phyloP scores from a whole-genome alignment of 2,888 invertebrate species.

The Campaea margaritaria region DNA sequence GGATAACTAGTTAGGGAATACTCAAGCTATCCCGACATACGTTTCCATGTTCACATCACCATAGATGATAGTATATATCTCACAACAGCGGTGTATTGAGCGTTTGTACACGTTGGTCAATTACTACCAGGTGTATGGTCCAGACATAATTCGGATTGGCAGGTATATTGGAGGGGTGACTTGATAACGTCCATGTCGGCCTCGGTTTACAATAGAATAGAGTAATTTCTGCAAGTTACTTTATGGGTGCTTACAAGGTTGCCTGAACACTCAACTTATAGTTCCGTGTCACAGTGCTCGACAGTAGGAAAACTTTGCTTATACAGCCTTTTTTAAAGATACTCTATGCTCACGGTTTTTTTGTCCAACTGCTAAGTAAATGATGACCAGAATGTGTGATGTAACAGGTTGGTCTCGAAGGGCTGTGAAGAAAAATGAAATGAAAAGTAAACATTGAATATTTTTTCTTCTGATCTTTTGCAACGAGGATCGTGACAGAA shows the following conservation, averaged over 20 bases:
- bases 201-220: constrained; percentile 46
- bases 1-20: too few species aligned
- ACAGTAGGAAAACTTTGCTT: background rate
- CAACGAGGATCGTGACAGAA: too few species aligned
- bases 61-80: background rate
- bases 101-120: background rate
- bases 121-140: constrained; percentile 4
- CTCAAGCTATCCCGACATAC: too few species aligned
- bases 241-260: constrained; percentile 49
- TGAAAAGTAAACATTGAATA: background rate
- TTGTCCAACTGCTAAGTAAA: too few species aligned
- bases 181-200: constrained; percentile 22
- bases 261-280: constrained; percentile 41
- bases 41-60: background rate
- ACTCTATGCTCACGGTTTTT: background rate
- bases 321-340: background rate
- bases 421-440: background rate
- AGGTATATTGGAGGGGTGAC: constrained; percentile 19
- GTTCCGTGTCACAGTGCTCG: constrained; percentile 49
- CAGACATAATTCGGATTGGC: background rate
- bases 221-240: constrained; percentile 43
- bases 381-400: too few species aligned
- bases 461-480: too few species aligned
- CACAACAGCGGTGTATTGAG: background rate
- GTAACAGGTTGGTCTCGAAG: too few species aligned